Percentiles rank a stretch among this genome's conserved stretches.
Evolutionary conservation across 2,113 vertebrate species (phyloP).

Genomic region (Euleptes europaea): DNA sequence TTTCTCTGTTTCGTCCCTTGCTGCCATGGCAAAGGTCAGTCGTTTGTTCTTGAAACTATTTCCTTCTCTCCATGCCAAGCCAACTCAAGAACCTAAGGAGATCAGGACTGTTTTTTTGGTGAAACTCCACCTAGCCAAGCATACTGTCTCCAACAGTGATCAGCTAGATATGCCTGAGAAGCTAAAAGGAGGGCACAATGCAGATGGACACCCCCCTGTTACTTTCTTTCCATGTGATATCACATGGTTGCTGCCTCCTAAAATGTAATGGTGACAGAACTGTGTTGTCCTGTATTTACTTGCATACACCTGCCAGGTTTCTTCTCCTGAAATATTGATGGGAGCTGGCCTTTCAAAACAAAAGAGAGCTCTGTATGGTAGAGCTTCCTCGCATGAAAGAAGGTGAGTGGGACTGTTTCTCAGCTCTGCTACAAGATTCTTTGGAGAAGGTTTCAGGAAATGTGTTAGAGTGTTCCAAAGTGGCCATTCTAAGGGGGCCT

Average conservation of each 20-base stretch:
- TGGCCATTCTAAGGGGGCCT: not conserved
- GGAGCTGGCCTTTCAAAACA: not conserved
- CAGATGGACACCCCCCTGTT: not conserved
- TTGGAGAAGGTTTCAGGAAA: not conserved
- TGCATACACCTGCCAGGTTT: not conserved
- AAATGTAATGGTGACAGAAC: not conserved
- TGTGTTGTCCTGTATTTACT: not conserved
- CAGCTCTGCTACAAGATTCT: not conserved
- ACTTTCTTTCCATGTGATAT: not conserved
- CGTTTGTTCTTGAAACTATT: not conserved
- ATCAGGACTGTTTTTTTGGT: not conserved
- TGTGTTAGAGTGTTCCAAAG: not conserved
- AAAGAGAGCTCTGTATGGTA: not conserved
- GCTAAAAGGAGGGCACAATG: not conserved
- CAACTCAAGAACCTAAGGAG: not conserved
- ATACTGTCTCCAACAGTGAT: not conserved
- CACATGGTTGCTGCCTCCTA: not conserved
- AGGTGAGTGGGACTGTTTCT: not conserved
- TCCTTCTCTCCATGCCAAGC: not conserved
- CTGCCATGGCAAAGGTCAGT: not conserved
- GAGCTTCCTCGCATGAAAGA: not conserved
- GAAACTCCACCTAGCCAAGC: not conserved
- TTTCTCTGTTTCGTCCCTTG: not conserved
- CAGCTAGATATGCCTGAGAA: not conserved
- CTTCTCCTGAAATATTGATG: slow-evolving; percentile 18